Evolutionary conservation across 2,797 vertebrate genomes (phyloP).

Genomic region (Chelidonichthys spinosus): DNA sequence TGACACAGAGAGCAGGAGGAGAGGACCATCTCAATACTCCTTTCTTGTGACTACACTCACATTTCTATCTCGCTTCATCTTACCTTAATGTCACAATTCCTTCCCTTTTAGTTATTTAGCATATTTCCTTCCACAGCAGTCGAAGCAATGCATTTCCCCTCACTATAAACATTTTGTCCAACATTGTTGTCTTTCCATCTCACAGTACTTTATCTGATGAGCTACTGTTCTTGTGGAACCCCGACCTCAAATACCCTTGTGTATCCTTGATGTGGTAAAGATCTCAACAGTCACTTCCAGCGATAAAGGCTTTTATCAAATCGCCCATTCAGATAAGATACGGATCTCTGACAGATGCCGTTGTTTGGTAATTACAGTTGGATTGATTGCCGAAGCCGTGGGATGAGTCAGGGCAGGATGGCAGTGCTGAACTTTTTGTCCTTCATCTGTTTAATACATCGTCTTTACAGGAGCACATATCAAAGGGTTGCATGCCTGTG

Average conservation of each 20-base stretch:
- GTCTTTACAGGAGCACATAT: slow-evolving; percentile 32
- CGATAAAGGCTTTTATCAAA: slow-evolving; percentile 81
- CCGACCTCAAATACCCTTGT: slow-evolving; percentile 75
- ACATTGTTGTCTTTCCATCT: slow-evolving; percentile 22
- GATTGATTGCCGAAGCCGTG: slow-evolving; percentile 72
- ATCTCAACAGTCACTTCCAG: slow-evolving; percentile 71
- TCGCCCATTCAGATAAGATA: slow-evolving; percentile 76
- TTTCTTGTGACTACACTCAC: not conserved
- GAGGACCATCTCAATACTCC: not conserved
- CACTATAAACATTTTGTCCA: slow-evolving; percentile 20
- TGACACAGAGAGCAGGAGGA: too few species aligned
- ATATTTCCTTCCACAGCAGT: not conserved
- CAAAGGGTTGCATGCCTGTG: slow-evolving; percentile 9
- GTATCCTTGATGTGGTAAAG: slow-evolving; percentile 74
- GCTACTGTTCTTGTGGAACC: slow-evolving; percentile 50
- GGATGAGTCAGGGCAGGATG: slow-evolving; percentile 43
- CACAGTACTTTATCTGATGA: slow-evolving; percentile 54
- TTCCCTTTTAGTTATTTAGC: not conserved
- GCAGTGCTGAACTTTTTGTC: slow-evolving; percentile 59
- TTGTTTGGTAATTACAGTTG: slow-evolving; percentile 76
- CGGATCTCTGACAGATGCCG: slow-evolving; percentile 73
- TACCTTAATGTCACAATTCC: not conserved
- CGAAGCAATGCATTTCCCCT: not conserved
- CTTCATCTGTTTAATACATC: slow-evolving; percentile 52
- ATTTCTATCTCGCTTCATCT: not conserved